Conservation (phyloP, 2,888 invertebrate genomes). For the Mythimna albipuncta region DNA sequence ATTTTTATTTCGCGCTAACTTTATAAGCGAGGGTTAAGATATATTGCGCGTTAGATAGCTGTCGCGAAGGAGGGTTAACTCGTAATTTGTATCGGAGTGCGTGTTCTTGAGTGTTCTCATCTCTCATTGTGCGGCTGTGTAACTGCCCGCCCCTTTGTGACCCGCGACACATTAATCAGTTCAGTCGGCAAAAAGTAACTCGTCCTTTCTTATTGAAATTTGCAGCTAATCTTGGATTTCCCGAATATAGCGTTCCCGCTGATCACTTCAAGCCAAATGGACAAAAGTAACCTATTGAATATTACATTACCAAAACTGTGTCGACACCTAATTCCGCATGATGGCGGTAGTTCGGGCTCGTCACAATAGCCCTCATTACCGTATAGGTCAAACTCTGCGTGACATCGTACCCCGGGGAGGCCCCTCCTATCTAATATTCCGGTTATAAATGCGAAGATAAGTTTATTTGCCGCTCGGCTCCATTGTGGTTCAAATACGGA, state of each 20-base stretch:
- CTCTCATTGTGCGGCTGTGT: slow-evolving; percentile 17
- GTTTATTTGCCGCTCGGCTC: slow-evolving; percentile 15
- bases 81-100: slow-evolving; percentile 29
- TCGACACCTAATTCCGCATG: neutral
- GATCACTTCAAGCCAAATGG: neutral
- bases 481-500: slow-evolving; percentile 10
- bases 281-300: slow-evolving; percentile 1
- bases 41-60: slow-evolving; percentile 28
- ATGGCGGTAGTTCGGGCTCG: neutral
- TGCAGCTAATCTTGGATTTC: neutral
- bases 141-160: neutral
- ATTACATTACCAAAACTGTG: neutral
- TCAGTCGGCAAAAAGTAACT: neutral
- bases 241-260: neutral
- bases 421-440: slow-evolving; percentile 32
- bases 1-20: slow-evolving; percentile 15
- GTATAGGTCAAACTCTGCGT: slow-evolving; percentile 21
- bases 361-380: slow-evolving; percentile 40
- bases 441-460: slow-evolving; percentile 25
- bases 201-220: neutral
- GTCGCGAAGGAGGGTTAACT: slow-evolving; percentile 43
- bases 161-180: neutral
- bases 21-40: slow-evolving; percentile 25
- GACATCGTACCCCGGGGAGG: slow-evolving; percentile 18
- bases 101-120: slow-evolving; percentile 42